Evolutionary conservation across 2,113 vertebrate genomes (phyloP), one percentile per base, ranked within the genome.

Genomic region (Raja brachyura): DNA sequence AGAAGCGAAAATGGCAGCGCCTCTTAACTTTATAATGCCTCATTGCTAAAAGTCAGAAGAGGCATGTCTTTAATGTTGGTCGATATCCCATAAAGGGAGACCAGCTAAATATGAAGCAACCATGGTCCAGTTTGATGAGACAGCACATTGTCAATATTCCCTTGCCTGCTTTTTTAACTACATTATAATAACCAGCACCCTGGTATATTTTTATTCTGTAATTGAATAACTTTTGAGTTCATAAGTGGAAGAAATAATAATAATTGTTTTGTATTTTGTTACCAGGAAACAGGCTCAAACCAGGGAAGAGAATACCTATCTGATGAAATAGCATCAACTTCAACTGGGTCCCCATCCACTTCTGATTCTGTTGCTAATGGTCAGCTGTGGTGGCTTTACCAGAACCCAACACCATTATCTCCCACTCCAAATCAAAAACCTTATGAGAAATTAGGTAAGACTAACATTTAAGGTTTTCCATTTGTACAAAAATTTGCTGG

Each of bases 341-440:
- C 66, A 74, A 22, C 63, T 7, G 10, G 73, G 31, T 73, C 68
- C 13, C 90, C 90, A 25, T 74, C 90, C 39, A 74, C 68, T 68
- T 92, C 68, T 20, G 90, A 92, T 48, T 73, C 90, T 28, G 66
- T 22, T 54, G 66, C 59, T 73, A 92, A 92, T 48, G 68, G 68
- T 74, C 90, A 92, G 68, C 90, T 92, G 33, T 92, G 90, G 90
- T 92, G 90, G 90, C 90, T 92, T 54, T 54, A 92, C 39, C 90
- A 92, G 68, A 92, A 92, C 68, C 59, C 90, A 54, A 70, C 90
- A 92, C 90, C 90, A 28, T 22, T 92, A 14, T 25, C 90, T 73
- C 48, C 90, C 54, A 13, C 90, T 48, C 20, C 20, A 16, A 16
- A 73, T 28, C 90, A 92, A 92, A 92, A 54, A 74, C 66, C 90